A percentile compares a stretch with the other conserved stretches of the same genome.
phyloP scores from a whole-genome alignment of 2,888 invertebrate genomes.

The Phorcus lineatus region DNA sequence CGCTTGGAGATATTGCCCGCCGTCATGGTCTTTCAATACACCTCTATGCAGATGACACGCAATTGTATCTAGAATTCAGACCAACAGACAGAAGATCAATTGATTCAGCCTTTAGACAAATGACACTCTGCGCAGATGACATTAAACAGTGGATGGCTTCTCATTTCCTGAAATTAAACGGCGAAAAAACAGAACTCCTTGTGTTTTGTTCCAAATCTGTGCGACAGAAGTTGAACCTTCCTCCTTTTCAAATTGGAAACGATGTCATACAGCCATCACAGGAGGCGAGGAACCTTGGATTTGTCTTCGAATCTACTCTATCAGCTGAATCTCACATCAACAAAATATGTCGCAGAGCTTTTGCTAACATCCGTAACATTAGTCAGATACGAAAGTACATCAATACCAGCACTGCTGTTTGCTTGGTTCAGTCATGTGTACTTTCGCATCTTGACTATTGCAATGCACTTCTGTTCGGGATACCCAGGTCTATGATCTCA shows the following conservation, averaged over 20 bases:
- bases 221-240: not conserved
- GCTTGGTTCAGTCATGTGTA: not conserved
- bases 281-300: not conserved
- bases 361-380: not conserved
- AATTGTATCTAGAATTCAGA: too few species aligned
- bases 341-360: not conserved
- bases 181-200: not conserved
- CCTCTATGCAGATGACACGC: too few species aligned
- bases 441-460: not conserved
- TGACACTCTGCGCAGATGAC: not conserved
- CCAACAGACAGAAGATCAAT: too few species aligned
- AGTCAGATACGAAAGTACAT: too few species aligned
- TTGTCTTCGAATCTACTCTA: not conserved
- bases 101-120: not conserved
- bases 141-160: not conserved
- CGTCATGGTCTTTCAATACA: too few species aligned
- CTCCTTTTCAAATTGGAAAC: not conserved
- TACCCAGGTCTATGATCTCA: not conserved
- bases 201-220: too few species aligned
- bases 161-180: not conserved
- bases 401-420: too few species aligned
- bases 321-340: not conserved
- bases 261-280: not conserved
- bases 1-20: too few species aligned
- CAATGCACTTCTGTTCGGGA: not conserved